A percentile compares a stretch with the other conserved stretches of the same genome.
These are phyloP conservation scores for Toxotes jaculatrix DNA, from an alignment of 2,113 vertebrate species.

Conservation along the genomic window DNA sequence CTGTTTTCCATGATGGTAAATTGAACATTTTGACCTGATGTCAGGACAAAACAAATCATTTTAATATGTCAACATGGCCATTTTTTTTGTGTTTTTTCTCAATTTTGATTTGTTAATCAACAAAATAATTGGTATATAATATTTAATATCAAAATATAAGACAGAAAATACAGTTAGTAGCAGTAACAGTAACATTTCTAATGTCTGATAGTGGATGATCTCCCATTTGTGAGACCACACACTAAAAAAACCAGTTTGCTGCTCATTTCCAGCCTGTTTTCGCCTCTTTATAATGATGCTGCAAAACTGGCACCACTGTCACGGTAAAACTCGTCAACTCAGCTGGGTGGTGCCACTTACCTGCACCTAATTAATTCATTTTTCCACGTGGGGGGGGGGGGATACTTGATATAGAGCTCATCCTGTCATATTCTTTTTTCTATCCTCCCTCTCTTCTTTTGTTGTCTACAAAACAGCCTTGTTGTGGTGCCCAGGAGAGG, in stretches of 20 bases:
- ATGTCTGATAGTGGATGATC: neutral
- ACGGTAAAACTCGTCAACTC: neutral
- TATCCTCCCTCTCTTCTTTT: conserved; percentile 9
- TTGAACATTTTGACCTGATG: neutral
- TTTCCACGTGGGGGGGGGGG: neutral
- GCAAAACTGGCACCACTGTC: neutral
- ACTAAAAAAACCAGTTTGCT: neutral
- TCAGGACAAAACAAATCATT: neutral
- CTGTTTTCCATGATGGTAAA: too few species aligned
- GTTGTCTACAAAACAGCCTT: neutral
- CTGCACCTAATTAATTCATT: conserved; percentile 13
- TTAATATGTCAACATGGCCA: neutral
- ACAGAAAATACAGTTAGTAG: neutral
- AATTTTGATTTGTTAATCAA: neutral
- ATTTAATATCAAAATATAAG: neutral
- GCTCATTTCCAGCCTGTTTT: neutral
- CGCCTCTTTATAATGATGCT: neutral
- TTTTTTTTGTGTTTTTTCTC: too few species aligned
- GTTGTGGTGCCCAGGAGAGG: conserved; percentile 27
- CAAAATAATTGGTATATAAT: neutral
- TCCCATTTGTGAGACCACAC: neutral
- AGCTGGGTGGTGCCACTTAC: neutral
- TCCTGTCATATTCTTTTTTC: neutral
- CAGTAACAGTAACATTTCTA: neutral
- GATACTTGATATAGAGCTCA: neutral